Conservation (phyloP, 2,113 vertebrate species). For the Scortum barcoo region DNA sequence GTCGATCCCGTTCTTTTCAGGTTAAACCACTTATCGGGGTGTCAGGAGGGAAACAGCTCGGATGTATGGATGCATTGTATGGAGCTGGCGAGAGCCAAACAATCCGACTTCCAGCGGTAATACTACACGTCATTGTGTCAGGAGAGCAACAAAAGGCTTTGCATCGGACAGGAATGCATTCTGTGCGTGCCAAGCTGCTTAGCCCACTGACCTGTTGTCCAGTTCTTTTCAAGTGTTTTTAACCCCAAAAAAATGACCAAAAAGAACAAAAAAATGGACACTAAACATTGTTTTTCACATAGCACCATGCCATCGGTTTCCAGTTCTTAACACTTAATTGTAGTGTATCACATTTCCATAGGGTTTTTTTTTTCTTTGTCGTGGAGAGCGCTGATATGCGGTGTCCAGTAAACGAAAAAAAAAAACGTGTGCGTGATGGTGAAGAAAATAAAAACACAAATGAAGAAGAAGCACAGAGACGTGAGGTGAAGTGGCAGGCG, state of each 20-base stretch:
- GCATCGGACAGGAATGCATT: conserved; percentile 60
- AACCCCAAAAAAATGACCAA: neutral
- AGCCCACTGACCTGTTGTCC: conserved; percentile 52
- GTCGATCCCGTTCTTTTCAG: conserved; percentile 15
- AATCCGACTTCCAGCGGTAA: conserved; percentile 56
- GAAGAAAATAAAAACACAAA: conserved; percentile 3
- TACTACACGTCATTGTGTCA: conserved; percentile 47
- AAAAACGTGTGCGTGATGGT: neutral
- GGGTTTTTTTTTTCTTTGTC: neutral
- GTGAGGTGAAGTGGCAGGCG: neutral
- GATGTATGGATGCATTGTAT: conserved; percentile 55
- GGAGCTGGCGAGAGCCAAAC: conserved; percentile 45
- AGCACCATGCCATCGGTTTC: conserved; percentile 79
- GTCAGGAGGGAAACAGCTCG: neutral
- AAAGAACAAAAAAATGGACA: conserved; percentile 16
- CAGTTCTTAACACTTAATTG: conserved; percentile 46
- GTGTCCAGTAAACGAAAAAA: conserved; percentile 11
- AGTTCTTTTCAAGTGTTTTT: conserved; percentile 43
- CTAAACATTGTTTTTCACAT: conserved; percentile 52
- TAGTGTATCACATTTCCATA: conserved; percentile 56
- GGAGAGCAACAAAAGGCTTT: conserved; percentile 50
- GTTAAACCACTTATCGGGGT: conserved; percentile 44
- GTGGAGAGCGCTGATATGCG: conserved; percentile 26
- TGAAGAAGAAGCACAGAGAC: neutral
- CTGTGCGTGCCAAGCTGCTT: conserved; percentile 63